phyloP scores from a whole-genome alignment of 2,888 invertebrate species.

The Synergus gifuensis region DNA sequence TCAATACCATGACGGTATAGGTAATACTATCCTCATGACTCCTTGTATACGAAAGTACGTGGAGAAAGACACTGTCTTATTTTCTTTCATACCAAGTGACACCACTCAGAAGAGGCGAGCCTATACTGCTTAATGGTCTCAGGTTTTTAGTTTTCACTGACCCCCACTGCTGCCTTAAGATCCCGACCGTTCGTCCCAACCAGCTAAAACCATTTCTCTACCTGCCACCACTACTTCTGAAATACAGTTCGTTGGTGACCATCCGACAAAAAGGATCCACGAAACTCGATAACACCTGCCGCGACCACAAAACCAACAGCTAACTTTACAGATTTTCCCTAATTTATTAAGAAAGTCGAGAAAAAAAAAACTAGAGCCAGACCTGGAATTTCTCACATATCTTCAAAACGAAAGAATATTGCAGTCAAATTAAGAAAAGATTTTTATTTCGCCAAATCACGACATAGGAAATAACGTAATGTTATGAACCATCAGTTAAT shows the following conservation, averaged over 20 bases:
- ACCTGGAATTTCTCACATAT: too few species aligned
- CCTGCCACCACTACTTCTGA: constrained; percentile 60
- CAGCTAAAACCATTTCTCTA: constrained; percentile 67
- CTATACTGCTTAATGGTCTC: constrained; percentile 23
- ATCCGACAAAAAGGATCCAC: constrained; percentile 54
- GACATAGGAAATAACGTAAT: background rate
- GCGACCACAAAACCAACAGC: background rate
- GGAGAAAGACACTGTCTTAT: background rate
- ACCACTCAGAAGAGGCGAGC: constrained; percentile 7
- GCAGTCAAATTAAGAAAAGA: background rate
- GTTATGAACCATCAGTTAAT: background rate
- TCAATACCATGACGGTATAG: too few species aligned
- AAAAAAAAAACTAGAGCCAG: background rate
- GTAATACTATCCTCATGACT: background rate
- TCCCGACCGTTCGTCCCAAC: constrained; percentile 47
- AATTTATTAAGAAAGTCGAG: background rate
- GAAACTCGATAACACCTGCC: constrained; percentile 8
- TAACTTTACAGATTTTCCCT: background rate
- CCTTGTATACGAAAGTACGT: background rate
- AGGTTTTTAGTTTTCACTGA: constrained; percentile 63
- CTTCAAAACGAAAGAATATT: background rate
- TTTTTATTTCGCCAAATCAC: background rate
- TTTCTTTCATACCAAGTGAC: constrained; percentile 10
- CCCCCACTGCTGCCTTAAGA: constrained; percentile 58
- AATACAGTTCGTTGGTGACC: constrained; percentile 66